These are phyloP conservation scores for Trichogramma dendrolimi DNA, from an alignment of 2,888 invertebrate species.

Conservation along the genomic window DNA sequence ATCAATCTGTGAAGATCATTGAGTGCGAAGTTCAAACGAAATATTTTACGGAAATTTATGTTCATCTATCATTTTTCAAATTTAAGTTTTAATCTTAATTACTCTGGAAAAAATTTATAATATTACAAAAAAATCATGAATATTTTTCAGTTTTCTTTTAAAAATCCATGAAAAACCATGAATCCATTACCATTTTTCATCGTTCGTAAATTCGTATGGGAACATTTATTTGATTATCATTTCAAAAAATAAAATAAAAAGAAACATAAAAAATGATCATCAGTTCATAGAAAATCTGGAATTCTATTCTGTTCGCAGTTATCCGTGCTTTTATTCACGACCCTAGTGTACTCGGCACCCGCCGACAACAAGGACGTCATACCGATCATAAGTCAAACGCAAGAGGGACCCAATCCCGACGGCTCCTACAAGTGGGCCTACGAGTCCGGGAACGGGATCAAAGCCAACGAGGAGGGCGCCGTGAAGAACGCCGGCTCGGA, in stretches of 20 bases:
- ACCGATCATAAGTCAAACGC: slow-evolving; percentile 42
- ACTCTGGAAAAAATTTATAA: too few species aligned
- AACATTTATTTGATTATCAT: neutral
- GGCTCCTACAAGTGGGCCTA: slow-evolving; percentile 49
- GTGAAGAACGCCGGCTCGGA: slow-evolving; percentile 60
- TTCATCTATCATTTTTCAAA: neutral
- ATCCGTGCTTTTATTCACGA: slow-evolving; percentile 13
- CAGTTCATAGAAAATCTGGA: neutral
- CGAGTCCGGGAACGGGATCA: slow-evolving; percentile 54
- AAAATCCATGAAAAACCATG: too few species aligned
- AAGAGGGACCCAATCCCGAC: slow-evolving; percentile 47
- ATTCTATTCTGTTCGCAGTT: slow-evolving; percentile 9
- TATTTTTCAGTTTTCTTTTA: too few species aligned
- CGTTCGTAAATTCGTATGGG: too few species aligned
- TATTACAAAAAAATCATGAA: neutral
- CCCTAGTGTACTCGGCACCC: slow-evolving; percentile 33
- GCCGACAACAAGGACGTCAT: slow-evolving; percentile 33
- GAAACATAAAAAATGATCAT: neutral
- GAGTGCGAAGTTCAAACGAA: neutral
- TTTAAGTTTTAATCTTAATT: too few species aligned
- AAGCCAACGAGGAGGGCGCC: slow-evolving; percentile 51
- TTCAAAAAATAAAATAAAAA: neutral
- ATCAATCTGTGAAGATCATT: neutral
- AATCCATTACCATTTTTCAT: too few species aligned
- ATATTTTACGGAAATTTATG: neutral